A percentile compares a stretch with the other conserved stretches of the same genome.
Evolutionary conservation across 2,797 vertebrate species (phyloP).

Genomic region (Hydrolagus colliei): DNA sequence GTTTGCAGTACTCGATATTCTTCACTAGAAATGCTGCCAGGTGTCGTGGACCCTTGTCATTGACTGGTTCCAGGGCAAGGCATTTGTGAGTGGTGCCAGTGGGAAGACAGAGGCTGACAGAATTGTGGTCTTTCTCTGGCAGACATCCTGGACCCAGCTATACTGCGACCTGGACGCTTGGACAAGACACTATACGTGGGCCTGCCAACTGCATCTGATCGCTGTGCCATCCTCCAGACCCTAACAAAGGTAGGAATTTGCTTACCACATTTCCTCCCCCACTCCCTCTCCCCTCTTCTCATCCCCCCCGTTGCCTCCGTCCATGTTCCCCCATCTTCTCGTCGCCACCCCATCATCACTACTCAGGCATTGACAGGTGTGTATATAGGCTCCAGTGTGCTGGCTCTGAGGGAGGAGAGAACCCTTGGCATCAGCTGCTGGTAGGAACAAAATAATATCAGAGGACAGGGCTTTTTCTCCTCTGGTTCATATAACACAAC

Average conservation of each 20-base stretch:
- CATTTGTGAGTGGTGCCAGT: too few relatives aligned
- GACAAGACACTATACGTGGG: constrained; percentile 90
- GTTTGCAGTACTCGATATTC: too few relatives aligned
- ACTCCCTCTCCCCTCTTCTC: background rate
- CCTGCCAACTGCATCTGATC: constrained; percentile 73
- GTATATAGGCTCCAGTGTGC: background rate
- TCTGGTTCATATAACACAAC: too few relatives aligned
- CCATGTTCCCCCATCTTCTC: background rate
- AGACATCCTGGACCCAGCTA: constrained; percentile 91
- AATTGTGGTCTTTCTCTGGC: background rate
- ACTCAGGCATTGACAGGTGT: too few relatives aligned
- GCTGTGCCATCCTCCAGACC: constrained; percentile 80
- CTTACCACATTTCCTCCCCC: background rate
- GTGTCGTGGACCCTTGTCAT: too few relatives aligned
- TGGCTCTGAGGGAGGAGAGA: background rate
- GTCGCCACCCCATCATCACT: too few relatives aligned
- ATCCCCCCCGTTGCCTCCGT: background rate
- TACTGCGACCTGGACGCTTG: constrained; percentile 85
- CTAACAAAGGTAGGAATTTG: constrained; percentile 76
- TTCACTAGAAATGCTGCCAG: too few relatives aligned
- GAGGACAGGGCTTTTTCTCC: too few relatives aligned
- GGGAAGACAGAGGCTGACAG: too few relatives aligned
- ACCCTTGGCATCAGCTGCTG: too few relatives aligned
- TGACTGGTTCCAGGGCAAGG: too few relatives aligned
- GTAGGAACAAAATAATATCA: too few relatives aligned